phyloP scores from a whole-genome alignment of 2,797 vertebrate species.

The Tadarida brasiliensis region DNA sequence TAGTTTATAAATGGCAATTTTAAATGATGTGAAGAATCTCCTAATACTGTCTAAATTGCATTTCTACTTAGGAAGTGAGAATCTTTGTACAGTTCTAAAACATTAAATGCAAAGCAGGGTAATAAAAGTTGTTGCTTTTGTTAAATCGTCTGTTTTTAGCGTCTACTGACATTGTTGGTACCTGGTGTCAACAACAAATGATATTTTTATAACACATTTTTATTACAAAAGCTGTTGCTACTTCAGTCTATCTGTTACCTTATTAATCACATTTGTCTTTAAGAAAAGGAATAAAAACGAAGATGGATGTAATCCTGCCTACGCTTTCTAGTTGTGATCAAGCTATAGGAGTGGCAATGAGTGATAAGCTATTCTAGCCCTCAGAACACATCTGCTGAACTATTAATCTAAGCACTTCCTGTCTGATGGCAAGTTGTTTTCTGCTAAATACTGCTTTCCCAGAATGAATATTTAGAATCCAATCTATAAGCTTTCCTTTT shows the following conservation, averaged over 20 bases:
- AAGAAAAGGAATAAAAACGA: conserved; percentile 47
- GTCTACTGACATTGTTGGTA: background rate
- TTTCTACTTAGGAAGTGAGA: conserved; percentile 29
- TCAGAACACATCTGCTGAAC: background rate
- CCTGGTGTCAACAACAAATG: background rate
- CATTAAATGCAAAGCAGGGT: background rate
- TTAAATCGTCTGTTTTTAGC: conserved; percentile 46
- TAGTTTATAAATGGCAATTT: conserved; percentile 12
- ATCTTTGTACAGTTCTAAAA: conserved; percentile 24
- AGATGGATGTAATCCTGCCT: background rate
- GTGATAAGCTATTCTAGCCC: background rate
- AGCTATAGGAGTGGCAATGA: background rate
- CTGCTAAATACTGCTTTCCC: conserved; percentile 39
- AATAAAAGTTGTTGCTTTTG: conserved; percentile 59
- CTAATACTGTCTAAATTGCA: background rate
- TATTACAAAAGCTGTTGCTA: conserved; percentile 19
- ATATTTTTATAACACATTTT: conserved; percentile 36
- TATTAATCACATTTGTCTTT: conserved; percentile 6
- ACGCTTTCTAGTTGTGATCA: background rate
- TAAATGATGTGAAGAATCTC: background rate
- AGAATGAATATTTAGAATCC: background rate
- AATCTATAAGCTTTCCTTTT: background rate
- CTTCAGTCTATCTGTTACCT: background rate
- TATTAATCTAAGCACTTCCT: conserved; percentile 40
- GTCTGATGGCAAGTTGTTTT: background rate